Conservation (phyloP, 2,113 vertebrate genomes). For the Microtus montanus region DNA sequence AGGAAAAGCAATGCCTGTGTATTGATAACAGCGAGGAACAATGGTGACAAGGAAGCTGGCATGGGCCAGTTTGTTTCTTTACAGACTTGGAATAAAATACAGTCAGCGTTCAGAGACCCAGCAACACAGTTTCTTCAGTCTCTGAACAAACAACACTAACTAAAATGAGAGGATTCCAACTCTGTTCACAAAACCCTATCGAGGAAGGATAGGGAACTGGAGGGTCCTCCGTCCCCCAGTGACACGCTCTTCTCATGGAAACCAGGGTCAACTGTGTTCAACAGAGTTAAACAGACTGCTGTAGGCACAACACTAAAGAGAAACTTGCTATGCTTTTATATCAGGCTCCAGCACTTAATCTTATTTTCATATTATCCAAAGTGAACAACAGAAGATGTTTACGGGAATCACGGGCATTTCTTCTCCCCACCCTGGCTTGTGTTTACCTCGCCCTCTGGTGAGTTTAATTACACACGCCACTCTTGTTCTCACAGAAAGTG, state of each 20-base stretch:
- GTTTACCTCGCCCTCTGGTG: conserved; percentile 21
- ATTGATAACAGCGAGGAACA: conserved; percentile 37
- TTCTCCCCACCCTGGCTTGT: conserved; percentile 31
- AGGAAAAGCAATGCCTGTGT: conserved; percentile 61
- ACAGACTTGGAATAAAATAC: neutral
- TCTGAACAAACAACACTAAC: neutral
- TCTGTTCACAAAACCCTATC: neutral
- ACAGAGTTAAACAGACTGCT: neutral
- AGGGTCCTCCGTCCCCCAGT: neutral
- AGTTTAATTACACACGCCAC: conserved; percentile 29
- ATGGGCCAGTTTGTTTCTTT: conserved; percentile 15
- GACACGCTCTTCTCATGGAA: neutral
- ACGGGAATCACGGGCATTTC: neutral
- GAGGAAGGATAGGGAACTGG: neutral
- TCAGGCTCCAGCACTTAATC: neutral
- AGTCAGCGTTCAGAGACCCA: neutral
- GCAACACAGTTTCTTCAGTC: neutral
- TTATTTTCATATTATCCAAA: conserved; percentile 32
- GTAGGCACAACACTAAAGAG: neutral
- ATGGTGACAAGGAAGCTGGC: conserved; percentile 21
- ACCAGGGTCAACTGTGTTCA: neutral
- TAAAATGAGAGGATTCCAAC: neutral
- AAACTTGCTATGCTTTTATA: neutral
- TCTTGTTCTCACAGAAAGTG: conserved; percentile 52
- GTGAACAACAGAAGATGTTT: conserved; percentile 2